Conservation (phyloP, 2,113 vertebrate genomes). For the Etia nguti region DNA sequence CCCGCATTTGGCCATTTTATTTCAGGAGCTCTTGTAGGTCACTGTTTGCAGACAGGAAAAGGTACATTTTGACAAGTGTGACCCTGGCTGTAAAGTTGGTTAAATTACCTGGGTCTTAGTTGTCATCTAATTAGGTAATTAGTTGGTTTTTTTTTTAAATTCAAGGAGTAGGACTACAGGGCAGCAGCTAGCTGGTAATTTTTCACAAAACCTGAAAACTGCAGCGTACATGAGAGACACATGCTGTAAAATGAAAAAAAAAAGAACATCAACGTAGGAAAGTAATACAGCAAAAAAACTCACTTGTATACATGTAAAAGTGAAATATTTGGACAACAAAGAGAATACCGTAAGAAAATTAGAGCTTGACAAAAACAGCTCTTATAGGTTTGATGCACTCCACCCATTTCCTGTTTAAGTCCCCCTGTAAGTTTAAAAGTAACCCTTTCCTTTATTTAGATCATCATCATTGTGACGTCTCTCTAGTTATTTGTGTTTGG, state of each 20-base stretch:
- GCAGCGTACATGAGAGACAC: background rate
- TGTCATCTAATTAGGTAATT: background rate
- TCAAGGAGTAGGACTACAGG: background rate
- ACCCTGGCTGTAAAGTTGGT: background rate
- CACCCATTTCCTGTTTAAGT: background rate
- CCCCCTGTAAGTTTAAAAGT: background rate
- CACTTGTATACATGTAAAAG: background rate
- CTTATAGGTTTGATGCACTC: background rate
- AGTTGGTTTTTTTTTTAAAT: background rate
- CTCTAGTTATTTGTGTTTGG: background rate
- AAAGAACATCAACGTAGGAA: background rate
- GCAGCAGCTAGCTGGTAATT: background rate
- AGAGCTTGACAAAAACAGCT: background rate
- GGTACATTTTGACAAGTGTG: background rate
- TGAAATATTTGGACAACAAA: background rate
- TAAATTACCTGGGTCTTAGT: background rate
- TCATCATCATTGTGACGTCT: background rate
- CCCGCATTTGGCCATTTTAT: background rate
- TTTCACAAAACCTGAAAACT: background rate
- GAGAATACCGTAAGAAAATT: background rate
- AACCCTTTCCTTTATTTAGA: background rate
- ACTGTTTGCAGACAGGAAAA: background rate
- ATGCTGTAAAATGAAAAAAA: background rate
- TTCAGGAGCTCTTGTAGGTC: background rate
- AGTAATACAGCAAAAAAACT: rapidly evolving